phyloP scores from a whole-genome alignment of 2,888 invertebrate genomes.

The Trichopria drosophilae region DNA sequence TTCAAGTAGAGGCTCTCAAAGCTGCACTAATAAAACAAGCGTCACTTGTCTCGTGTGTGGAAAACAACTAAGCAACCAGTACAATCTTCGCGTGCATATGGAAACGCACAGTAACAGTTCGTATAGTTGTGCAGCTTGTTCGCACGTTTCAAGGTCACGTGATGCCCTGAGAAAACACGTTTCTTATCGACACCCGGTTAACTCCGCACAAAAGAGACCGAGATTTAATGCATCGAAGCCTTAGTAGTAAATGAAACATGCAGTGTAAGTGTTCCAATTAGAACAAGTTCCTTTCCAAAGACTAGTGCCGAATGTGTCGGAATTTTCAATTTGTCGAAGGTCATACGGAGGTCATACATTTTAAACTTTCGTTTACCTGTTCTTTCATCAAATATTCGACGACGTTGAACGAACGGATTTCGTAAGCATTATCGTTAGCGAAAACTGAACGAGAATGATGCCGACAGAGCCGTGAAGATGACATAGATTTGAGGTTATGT shows the following conservation, averaged over 20 bases:
- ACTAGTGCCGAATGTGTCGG: slow-evolving; percentile 25
- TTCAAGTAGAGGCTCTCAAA: slow-evolving; percentile 42
- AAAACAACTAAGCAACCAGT: slow-evolving; percentile 87
- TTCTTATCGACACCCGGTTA: slow-evolving; percentile 78
- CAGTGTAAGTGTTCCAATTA: slow-evolving; percentile 33
- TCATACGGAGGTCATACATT: too few species aligned
- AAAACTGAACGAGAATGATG: neutral
- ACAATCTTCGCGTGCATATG: slow-evolving; percentile 86
- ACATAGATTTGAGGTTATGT: slow-evolving; percentile 29
- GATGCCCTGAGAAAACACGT: slow-evolving; percentile 88
- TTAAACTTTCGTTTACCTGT: too few species aligned
- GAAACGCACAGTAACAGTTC: slow-evolving; percentile 88
- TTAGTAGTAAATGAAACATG: slow-evolving; percentile 26
- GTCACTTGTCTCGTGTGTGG: slow-evolving; percentile 82
- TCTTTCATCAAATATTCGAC: too few species aligned
- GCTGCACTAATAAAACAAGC: slow-evolving; percentile 55
- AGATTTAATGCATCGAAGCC: slow-evolving; percentile 41
- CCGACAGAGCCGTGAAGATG: neutral
- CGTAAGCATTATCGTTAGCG: neutral
- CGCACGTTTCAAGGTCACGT: slow-evolving; percentile 83
- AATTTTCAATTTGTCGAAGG: slow-evolving; percentile 16
- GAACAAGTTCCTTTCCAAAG: slow-evolving; percentile 29
- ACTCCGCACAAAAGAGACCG: slow-evolving; percentile 59
- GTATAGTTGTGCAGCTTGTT: slow-evolving; percentile 84
- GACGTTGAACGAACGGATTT: too few species aligned